Percentiles rank a stretch among this genome's conserved stretches.
phyloP scores from a whole-genome alignment of 2,113 vertebrate genomes.

The Sylvilagus bachmani region DNA sequence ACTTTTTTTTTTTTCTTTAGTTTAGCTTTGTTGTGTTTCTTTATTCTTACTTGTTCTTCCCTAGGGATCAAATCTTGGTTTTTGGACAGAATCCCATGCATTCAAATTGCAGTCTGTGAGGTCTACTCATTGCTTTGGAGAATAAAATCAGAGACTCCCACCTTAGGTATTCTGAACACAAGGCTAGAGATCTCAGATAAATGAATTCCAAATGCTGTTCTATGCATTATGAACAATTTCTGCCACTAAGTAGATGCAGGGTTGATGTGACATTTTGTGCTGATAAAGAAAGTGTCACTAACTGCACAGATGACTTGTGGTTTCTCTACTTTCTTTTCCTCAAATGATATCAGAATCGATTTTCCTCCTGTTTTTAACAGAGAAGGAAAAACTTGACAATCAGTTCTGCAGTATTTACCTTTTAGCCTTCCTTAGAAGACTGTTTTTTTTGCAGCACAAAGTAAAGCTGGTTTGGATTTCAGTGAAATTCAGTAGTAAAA shows the following conservation, averaged over 20 bases:
- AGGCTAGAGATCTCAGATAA: neutral
- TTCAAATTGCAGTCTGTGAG: neutral
- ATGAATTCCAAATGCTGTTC: conserved; percentile 48
- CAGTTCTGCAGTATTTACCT: neutral
- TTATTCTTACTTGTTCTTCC: conserved; percentile 27
- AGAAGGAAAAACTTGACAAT: neutral
- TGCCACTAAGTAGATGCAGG: neutral
- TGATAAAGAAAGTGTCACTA: conserved; percentile 3
- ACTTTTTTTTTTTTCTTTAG: neutral
- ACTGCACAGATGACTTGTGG: neutral
- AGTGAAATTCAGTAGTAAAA: conserved; percentile 19
- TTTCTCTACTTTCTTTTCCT: conserved; percentile 1
- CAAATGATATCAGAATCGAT: neutral
- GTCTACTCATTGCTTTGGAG: conserved; percentile 29
- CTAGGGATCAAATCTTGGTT: conserved; percentile 13
- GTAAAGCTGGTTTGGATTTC: neutral
- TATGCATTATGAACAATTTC: neutral
- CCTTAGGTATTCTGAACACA: neutral
- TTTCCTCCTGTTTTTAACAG: conserved; percentile 19
- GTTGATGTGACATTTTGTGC: neutral
- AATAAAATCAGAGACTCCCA: conserved; percentile 53
- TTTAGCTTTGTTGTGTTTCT: conserved; percentile 31
- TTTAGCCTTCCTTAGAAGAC: neutral
- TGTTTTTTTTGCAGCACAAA: neutral
- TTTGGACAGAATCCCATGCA: neutral